Conservation (phyloP, 2,888 invertebrate species). For the Heliconius erato region DNA sequence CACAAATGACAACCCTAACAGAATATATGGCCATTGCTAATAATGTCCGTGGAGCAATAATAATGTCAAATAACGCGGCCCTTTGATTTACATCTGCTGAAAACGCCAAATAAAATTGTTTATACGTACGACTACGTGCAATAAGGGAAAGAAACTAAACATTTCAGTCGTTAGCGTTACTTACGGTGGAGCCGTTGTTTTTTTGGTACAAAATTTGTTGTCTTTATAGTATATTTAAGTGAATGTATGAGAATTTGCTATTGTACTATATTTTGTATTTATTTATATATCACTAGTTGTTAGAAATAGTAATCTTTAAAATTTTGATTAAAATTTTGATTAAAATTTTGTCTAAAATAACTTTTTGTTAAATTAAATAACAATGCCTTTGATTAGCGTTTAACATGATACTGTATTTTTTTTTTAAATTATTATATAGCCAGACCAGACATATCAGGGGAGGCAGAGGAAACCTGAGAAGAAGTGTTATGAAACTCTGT, state of each 20-base stretch:
- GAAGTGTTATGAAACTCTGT: too few relatives aligned
- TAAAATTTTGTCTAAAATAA: too few relatives aligned
- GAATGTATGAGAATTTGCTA: not conserved
- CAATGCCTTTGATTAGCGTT: too few relatives aligned
- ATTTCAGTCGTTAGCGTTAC: slow-evolving; percentile 6
- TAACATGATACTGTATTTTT: too few relatives aligned
- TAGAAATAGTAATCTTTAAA: too few relatives aligned
- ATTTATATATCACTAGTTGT: not conserved
- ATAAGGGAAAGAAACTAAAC: slow-evolving; percentile 17
- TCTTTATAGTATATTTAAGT: not conserved
- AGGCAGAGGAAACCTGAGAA: too few relatives aligned
- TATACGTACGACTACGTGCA: slow-evolving; percentile 52
- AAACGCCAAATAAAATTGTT: slow-evolving; percentile 70
- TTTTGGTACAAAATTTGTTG: slow-evolving; percentile 6
- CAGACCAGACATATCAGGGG: too few relatives aligned
- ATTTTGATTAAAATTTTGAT: too few relatives aligned
- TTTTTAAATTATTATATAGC: too few relatives aligned
- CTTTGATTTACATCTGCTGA: slow-evolving; percentile 75
- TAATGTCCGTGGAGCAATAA: slow-evolving; percentile 72
- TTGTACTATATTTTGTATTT: not conserved
- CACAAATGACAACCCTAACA: slow-evolving; percentile 10
- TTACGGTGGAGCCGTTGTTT: not conserved
- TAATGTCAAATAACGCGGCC: slow-evolving; percentile 77
- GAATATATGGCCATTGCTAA: slow-evolving; percentile 60
- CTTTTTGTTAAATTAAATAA: too few relatives aligned